Evolutionary conservation across 2,113 vertebrate genomes (phyloP).

Genomic region (Nipponia nippon): DNA sequence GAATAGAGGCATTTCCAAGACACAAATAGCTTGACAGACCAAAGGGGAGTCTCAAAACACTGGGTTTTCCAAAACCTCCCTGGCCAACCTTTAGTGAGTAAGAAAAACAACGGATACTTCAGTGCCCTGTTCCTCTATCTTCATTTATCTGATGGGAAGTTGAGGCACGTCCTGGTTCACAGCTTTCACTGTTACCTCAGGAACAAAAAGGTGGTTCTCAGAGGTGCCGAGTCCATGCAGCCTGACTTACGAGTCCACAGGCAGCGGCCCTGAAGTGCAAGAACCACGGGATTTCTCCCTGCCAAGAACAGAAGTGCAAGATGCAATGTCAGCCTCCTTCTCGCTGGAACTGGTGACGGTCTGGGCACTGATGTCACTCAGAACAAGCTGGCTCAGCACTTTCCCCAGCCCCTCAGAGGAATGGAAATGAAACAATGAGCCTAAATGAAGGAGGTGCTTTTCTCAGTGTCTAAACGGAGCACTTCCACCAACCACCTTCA

Average conservation of each 20-base stretch:
- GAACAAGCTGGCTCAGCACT: slow-evolving; percentile 4
- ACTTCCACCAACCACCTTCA: background rate
- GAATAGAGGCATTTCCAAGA: background rate
- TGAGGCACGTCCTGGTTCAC: background rate
- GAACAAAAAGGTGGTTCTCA: background rate
- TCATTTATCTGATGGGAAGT: background rate
- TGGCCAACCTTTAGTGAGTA: background rate
- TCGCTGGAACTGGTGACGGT: background rate
- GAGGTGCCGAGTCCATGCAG: background rate
- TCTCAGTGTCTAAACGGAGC: background rate
- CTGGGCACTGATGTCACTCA: background rate
- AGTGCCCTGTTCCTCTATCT: background rate
- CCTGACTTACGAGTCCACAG: background rate
- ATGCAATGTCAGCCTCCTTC: background rate
- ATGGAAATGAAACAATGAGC: slow-evolving; percentile 2
- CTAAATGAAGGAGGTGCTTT: background rate
- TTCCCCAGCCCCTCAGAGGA: background rate
- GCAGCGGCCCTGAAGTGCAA: background rate
- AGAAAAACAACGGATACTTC: background rate
- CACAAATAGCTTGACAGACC: background rate
- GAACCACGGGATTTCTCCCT: background rate
- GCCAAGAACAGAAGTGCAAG: background rate
- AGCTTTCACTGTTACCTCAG: background rate
- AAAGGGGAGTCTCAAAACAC: background rate
- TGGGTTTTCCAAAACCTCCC: background rate